These are phyloP conservation scores for Catocala sponsa DNA, from an alignment of 2,888 invertebrate species.

Conservation along the genomic window DNA sequence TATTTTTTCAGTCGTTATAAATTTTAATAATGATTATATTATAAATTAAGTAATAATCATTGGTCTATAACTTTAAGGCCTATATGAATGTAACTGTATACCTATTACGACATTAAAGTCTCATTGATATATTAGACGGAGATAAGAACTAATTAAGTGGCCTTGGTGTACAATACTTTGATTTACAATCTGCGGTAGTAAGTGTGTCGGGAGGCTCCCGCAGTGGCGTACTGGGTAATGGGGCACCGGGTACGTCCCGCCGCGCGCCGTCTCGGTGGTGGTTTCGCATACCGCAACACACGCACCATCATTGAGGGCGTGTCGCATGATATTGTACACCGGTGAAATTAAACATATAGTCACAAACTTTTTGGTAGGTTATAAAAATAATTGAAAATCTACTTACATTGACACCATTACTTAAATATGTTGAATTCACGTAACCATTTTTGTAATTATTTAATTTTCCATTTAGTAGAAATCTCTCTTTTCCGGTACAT, in stretches of 20 bases:
- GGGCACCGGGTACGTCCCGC: not conserved
- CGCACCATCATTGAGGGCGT: conserved; percentile 16
- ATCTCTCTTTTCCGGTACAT: conserved; percentile 60
- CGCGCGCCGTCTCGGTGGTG: not conserved
- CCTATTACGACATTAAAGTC: too few relatives aligned
- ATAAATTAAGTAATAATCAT: too few relatives aligned
- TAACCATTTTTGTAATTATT: conserved; percentile 69
- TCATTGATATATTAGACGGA: too few relatives aligned
- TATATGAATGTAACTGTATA: too few relatives aligned
- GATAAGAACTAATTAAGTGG: not conserved
- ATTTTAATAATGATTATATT: too few relatives aligned
- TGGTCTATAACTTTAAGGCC: too few relatives aligned
- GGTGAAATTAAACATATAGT: conserved; percentile 8
- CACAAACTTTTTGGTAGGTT: conserved; percentile 30
- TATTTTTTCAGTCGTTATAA: too few relatives aligned
- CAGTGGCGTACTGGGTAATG: not conserved
- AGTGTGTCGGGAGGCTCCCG: not conserved
- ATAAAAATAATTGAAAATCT: conserved; percentile 54
- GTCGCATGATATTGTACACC: conserved; percentile 7
- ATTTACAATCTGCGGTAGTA: not conserved
- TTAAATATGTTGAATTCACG: conserved; percentile 56
- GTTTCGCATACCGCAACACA: not conserved
- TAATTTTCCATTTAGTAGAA: conserved; percentile 66
- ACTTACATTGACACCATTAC: conserved; percentile 75
- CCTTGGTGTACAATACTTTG: not conserved